phyloP scores from a whole-genome alignment of 2,113 vertebrate genomes.

The Nycticebus coucang region DNA sequence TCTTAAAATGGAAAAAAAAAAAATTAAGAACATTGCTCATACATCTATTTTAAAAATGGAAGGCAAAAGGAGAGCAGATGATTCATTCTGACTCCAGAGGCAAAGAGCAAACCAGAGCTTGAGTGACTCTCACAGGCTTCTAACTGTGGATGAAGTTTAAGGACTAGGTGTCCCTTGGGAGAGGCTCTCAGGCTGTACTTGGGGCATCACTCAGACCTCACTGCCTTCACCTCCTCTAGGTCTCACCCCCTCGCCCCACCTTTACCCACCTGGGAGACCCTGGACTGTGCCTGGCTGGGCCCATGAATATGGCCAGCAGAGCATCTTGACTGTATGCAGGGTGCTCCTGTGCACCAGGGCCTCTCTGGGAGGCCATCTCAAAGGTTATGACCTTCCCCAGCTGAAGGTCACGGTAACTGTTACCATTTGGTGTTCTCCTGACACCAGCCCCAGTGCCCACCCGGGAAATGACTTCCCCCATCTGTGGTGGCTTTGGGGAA shows the following conservation, averaged over 20 bases:
- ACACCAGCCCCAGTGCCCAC: not conserved
- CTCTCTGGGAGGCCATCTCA: not conserved
- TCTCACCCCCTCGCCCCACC: accelerated
- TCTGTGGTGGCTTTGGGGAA: not conserved
- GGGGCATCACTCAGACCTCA: not conserved
- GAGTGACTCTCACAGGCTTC: not conserved
- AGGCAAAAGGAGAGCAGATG: constrained; percentile 51
- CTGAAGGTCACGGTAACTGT: not conserved
- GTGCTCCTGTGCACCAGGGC: not conserved
- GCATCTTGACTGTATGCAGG: not conserved
- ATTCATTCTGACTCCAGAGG: constrained; percentile 43
- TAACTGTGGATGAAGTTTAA: not conserved
- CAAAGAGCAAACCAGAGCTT: not conserved
- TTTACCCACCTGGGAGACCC: not conserved
- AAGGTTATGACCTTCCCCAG: not conserved
- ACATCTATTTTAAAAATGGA: constrained; percentile 71
- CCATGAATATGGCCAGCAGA: accelerated
- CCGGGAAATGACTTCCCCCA: not conserved
- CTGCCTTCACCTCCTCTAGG: not conserved
- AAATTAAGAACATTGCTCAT: constrained; percentile 70
- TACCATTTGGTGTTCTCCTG: not conserved
- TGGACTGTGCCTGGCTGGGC: not conserved
- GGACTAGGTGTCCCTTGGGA: not conserved
- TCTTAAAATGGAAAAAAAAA: constrained; percentile 68
- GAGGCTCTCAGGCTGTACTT: not conserved